phyloP scores from a whole-genome alignment of 2,888 invertebrate species.

The Dorcus hopei region DNA sequence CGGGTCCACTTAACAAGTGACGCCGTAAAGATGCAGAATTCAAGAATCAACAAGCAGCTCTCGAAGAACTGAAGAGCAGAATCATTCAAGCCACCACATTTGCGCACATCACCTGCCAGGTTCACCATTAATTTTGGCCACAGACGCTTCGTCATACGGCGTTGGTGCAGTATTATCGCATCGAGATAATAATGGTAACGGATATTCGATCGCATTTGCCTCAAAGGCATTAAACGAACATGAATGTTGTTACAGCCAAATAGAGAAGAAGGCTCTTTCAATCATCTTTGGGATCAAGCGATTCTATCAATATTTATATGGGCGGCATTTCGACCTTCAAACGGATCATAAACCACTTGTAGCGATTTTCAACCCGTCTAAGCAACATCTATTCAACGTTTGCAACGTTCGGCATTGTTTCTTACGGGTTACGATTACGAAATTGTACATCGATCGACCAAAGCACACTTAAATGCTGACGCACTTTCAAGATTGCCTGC shows the following conservation, averaged over 20 bases:
- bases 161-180: not conserved
- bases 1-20: not conserved
- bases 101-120: not conserved
- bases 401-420: not conserved
- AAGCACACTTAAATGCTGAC: not conserved
- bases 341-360: not conserved
- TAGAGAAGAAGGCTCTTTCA: not conserved
- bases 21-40: not conserved
- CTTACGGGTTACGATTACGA: not conserved
- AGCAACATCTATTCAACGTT: not conserved
- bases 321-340: not conserved
- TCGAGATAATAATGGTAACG: not conserved
- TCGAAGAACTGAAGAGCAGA: not conserved
- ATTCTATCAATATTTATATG: not conserved
- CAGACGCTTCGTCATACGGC: not conserved
- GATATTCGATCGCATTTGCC: not conserved
- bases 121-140: not conserved
- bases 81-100: not conserved
- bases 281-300: too few species aligned
- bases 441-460: too few species aligned
- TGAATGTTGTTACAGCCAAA: not conserved
- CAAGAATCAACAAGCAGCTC: not conserved
- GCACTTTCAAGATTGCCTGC: not conserved
- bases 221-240: not conserved
- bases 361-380: not conserved